These are phyloP conservation scores for Pyrochroa serraticornis DNA, from an alignment of 2,888 invertebrate species.

Conservation along the genomic window DNA sequence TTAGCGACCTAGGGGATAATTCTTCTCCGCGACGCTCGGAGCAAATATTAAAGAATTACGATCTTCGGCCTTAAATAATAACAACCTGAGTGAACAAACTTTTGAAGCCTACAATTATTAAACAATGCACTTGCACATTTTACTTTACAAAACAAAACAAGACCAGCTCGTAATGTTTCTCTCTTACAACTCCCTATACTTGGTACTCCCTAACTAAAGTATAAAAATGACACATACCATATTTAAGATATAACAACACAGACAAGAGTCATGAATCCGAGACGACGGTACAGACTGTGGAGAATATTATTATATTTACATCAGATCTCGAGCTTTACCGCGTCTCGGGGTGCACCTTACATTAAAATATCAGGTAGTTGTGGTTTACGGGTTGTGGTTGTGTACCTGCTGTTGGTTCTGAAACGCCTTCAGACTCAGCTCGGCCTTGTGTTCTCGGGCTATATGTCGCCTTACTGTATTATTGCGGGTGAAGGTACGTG, in stretches of 20 bases:
- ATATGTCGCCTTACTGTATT: constrained; percentile 91
- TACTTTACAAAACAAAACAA: constrained; percentile 41
- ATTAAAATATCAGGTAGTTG: constrained; percentile 33
- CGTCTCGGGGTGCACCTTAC: constrained; percentile 30
- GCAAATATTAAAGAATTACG: constrained; percentile 28
- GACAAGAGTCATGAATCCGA: constrained; percentile 48
- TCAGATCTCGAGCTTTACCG: constrained; percentile 39
- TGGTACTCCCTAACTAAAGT: constrained; percentile 40
- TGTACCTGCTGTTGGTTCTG: constrained; percentile 64
- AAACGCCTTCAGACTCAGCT: constrained; percentile 65
- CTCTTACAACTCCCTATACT: constrained; percentile 37
- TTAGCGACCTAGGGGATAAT: constrained; percentile 26
- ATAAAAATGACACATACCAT: constrained; percentile 49
- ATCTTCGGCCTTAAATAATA: constrained; percentile 30
- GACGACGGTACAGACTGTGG: constrained; percentile 36
- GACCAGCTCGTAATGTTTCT: constrained; percentile 49
- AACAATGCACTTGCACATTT: constrained; percentile 26
- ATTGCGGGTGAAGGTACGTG: constrained; percentile 89
- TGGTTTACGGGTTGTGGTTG: constrained; percentile 67
- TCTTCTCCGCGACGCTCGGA: constrained; percentile 6
- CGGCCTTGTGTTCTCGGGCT: constrained; percentile 86
- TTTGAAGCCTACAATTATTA: constrained; percentile 27
- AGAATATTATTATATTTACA: constrained; percentile 43
- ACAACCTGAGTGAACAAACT: constrained; percentile 38
- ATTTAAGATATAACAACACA: constrained; percentile 48